These are phyloP conservation scores for Cydia fagiglandana DNA, from an alignment of 1,140 invertebrate species.

Conservation along the genomic window DNA sequence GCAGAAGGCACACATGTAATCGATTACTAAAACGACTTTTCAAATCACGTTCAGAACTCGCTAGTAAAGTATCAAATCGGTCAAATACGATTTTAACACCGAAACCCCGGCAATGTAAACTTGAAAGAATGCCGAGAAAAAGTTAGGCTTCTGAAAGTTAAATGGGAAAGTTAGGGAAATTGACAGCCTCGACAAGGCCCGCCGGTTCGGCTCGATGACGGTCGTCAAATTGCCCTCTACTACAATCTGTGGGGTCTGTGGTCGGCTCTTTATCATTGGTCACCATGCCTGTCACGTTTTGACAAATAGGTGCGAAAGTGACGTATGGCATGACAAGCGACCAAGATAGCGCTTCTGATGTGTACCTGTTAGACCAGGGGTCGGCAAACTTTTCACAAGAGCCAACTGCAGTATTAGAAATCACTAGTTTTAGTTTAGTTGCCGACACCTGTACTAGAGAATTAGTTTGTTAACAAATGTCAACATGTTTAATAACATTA, in stretches of 20 bases:
- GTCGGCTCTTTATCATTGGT: no score
- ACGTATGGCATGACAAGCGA: no score
- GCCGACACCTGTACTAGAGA: not conserved
- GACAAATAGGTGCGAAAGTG: no score
- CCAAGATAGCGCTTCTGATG: no score
- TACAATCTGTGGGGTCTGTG: not conserved
- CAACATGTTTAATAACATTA: no score
- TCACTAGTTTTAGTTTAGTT: no score
- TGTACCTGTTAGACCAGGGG: no score
- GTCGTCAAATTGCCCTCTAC: conserved; percentile 48
- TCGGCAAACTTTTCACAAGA: no score
- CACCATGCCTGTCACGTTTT: no score
- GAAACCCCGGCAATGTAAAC: conserved; percentile 50
- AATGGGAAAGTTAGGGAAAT: conserved; percentile 74
- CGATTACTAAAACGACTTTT: not conserved
- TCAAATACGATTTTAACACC: conserved; percentile 56
- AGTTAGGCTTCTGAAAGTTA: conserved; percentile 67
- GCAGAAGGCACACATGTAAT: no score
- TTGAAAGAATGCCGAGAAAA: conserved; percentile 64
- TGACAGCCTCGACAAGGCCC: conserved; percentile 64
- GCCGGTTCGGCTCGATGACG: conserved; percentile 46
- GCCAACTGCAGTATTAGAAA: no score
- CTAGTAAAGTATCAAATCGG: conserved; percentile 13
- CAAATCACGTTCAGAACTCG: not conserved
- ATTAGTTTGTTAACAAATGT: no score